Base-by-base conservation (phyloP, 1,140 invertebrate species). In the Tribolium madens region DNA sequence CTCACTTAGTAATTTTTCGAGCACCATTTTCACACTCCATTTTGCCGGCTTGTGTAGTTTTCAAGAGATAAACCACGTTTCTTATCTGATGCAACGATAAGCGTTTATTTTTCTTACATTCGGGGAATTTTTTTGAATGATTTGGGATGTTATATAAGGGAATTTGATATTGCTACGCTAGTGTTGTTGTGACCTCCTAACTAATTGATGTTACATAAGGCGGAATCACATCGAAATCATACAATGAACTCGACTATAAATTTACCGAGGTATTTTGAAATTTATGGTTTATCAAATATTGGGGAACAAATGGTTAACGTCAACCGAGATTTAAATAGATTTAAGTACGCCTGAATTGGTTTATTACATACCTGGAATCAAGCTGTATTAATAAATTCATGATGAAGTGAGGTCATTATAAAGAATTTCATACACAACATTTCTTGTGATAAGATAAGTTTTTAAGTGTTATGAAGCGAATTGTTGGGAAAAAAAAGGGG, bases 121-220 rank as follows among this genome's bases (percentile, higher is more conserved):
- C 6, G 21, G 21, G 21, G 36, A 31, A 42, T 42, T 42, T 42
- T 42, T 42, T n/a, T 4, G n/a, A 9, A 42, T 42, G 36, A 42
- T n/a, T 9, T 42, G 7, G 7, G 9, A 10, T 42, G 36, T 42
- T 42, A 42, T 42, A 9, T 42, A 42, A 64, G 57, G 57, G 26
- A 64, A 64, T 64, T 64, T 64, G 26, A 26, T 33, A 33, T 33
- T 64, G 31, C 26, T 31, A 33, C 26, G 21, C 17, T 21, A 64
- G 21, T 26, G 14, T 64, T 26, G 14, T 64, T 64, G 12, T 64
- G 57, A 64, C 57, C 57, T 64, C 26, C 57, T 42, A 57, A n/a
- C 52, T 57, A 64, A 64, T 64, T 64, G 57, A 33, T 64, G 57
- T 64, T 64, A 64, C 57, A 64, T 64, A 64, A 64, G 21, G 57